Conservation (phyloP, 2,797 vertebrate genomes). For the Oophaga sylvatica region DNA sequence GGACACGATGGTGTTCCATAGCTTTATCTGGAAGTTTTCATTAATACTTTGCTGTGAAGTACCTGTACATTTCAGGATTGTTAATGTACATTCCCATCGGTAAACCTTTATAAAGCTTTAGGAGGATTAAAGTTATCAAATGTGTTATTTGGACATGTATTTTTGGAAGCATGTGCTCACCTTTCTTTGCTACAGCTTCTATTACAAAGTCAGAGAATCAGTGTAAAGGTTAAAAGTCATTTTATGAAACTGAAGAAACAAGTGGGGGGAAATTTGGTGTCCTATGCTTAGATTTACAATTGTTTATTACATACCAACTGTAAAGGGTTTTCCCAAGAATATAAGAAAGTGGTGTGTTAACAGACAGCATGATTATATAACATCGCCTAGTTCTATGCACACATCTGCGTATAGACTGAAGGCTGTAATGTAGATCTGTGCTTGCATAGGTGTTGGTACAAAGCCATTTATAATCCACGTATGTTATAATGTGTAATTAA, state of each 20-base stretch:
- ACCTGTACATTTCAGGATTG: neutral
- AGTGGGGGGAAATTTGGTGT: neutral
- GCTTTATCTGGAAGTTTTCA: no score
- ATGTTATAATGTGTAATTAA: no score
- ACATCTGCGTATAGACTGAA: no score
- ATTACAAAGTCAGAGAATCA: constrained; percentile 17
- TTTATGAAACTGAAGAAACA: constrained; percentile 8
- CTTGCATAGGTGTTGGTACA: no score
- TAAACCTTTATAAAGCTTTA: constrained; percentile 2
- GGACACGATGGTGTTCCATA: no score
- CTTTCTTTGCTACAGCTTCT: constrained; percentile 5
- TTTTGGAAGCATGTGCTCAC: constrained; percentile 30
- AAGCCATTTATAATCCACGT: no score
- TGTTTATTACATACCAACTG: neutral
- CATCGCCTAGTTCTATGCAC: neutral
- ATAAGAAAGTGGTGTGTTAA: neutral
- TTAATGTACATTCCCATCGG: neutral
- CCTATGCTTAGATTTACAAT: neutral
- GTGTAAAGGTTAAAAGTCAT: constrained; percentile 39
- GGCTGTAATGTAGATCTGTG: no score
- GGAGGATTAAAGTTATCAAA: constrained; percentile 13
- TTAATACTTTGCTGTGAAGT: neutral
- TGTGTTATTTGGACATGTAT: constrained; percentile 3
- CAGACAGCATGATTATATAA: neutral
- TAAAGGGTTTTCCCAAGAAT: neutral